These are phyloP conservation scores for Lagenorhynchus albirostris DNA, from an alignment of 2,113 vertebrate genomes.

Conservation along the genomic window DNA sequence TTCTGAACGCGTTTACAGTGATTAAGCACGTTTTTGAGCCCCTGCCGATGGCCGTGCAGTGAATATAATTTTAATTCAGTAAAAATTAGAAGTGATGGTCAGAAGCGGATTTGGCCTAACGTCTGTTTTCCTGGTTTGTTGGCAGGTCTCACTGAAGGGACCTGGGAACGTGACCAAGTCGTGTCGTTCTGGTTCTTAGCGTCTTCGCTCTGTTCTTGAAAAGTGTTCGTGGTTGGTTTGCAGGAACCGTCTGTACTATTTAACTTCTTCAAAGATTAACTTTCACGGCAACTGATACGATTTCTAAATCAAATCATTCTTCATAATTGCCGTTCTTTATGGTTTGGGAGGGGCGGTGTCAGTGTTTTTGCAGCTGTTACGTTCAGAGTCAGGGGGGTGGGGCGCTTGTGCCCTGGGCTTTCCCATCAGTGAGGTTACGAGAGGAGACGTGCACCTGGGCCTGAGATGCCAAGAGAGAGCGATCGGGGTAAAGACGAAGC, in stretches of 20 bases:
- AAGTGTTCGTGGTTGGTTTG: too few relatives aligned
- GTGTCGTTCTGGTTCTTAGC: rapidly evolving
- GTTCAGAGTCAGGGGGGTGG: background rate
- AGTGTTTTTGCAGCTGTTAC: rapidly evolving
- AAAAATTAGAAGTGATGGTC: rapidly evolving
- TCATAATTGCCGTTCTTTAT: rapidly evolving
- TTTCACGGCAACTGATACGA: rapidly evolving
- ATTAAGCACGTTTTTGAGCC: background rate
- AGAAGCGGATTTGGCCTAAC: rapidly evolving
- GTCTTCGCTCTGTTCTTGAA: rapidly evolving
- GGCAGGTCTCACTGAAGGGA: background rate
- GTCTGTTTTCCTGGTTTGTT: rapidly evolving
- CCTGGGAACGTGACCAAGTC: rapidly evolving
- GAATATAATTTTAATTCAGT: background rate
- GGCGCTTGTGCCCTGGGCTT: rapidly evolving
- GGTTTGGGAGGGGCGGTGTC: rapidly evolving
- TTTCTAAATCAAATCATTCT: background rate
- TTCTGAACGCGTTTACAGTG: rapidly evolving
- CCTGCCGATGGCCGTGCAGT: background rate
- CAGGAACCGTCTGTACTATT: rapidly evolving
- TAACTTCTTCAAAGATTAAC: background rate
- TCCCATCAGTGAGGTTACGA: rapidly evolving
- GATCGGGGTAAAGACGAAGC: rapidly evolving
- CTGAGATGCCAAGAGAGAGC: rapidly evolving
- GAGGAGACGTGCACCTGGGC: rapidly evolving